Conservation (phyloP, 2,797 vertebrate species). For the Leptoclinus maculatus region DNA sequence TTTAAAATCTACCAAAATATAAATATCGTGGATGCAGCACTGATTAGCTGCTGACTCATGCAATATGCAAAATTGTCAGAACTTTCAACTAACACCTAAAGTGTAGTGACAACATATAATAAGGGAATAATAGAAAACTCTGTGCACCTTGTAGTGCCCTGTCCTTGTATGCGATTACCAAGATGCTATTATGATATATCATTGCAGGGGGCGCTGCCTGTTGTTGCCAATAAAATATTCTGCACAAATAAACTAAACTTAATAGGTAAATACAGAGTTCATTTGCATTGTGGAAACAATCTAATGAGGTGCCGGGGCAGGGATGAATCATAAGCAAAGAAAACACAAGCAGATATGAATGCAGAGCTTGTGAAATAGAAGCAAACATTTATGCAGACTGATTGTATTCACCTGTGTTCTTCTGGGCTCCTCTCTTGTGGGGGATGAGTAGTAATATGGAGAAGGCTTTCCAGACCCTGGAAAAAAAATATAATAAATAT, state of each 20-base stretch:
- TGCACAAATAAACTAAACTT: not conserved
- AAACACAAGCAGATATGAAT: not conserved
- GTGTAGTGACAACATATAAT: not conserved
- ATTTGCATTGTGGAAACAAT: not conserved
- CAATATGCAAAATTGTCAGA: not conserved
- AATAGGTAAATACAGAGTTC: not conserved
- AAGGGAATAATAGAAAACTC: not conserved
- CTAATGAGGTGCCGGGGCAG: not conserved
- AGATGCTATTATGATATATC: not conserved
- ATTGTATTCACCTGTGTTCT: slow-evolving; percentile 90
- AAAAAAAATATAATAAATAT: slow-evolving; percentile 13
- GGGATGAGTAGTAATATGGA: slow-evolving; percentile 95
- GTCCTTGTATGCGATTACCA: not conserved
- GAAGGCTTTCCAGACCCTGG: slow-evolving; percentile 95
- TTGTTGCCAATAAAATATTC: not conserved
- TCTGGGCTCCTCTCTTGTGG: slow-evolving; percentile 93
- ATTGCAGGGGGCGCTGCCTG: not conserved
- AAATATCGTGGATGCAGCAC: not conserved
- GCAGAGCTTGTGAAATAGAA: not conserved
- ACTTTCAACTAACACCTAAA: not conserved
- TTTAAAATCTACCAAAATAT: not conserved
- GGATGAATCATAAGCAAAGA: slow-evolving; percentile 22
- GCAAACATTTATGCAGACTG: slow-evolving; percentile 10
- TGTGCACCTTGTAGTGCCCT: no score
- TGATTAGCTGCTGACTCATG: not conserved